Conservation (phyloP, 2,113 vertebrate genomes). For the Ceuthmochares aereus region DNA sequence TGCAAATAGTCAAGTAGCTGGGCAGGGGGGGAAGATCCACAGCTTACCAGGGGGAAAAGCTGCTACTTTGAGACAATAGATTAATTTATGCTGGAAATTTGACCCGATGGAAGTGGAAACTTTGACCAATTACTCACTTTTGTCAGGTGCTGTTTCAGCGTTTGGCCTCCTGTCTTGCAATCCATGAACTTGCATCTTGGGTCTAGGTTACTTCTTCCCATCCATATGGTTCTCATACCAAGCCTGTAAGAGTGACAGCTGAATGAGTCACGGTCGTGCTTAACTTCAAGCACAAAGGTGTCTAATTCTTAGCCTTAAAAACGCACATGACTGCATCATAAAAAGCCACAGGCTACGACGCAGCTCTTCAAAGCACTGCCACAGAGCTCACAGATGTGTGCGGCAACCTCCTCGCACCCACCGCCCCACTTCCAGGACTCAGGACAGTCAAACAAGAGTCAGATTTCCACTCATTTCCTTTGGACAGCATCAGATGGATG, state of each 20-base stretch:
- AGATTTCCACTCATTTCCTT: slow-evolving; percentile 57
- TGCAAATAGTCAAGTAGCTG: background rate
- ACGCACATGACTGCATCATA: slow-evolving; percentile 25
- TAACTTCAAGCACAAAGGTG: slow-evolving; percentile 56
- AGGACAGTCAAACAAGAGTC: slow-evolving; percentile 32
- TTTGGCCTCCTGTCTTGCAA: background rate
- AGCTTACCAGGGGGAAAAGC: background rate
- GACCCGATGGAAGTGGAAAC: background rate
- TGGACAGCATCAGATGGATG: slow-evolving; percentile 25
- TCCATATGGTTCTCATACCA: slow-evolving; percentile 38
- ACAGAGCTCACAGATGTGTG: slow-evolving; percentile 37
- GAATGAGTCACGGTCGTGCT: slow-evolving; percentile 48
- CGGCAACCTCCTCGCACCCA: background rate
- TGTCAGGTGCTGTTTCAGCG: background rate
- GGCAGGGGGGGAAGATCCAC: background rate
- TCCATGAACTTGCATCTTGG: background rate
- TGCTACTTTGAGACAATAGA: background rate
- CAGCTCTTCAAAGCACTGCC: slow-evolving; percentile 50
- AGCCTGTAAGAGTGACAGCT: slow-evolving; percentile 30
- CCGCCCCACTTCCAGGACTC: background rate
- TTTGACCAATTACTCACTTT: background rate
- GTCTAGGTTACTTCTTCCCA: slow-evolving; percentile 8
- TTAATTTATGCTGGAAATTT: slow-evolving; percentile 27
- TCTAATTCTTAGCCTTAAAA: slow-evolving; percentile 42
- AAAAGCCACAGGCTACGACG: slow-evolving; percentile 38